Percentiles rank a stretch among this genome's conserved stretches.
Evolutionary conservation across 2,797 vertebrate genomes (phyloP).

Genomic region (Chloroceryle inda): DNA sequence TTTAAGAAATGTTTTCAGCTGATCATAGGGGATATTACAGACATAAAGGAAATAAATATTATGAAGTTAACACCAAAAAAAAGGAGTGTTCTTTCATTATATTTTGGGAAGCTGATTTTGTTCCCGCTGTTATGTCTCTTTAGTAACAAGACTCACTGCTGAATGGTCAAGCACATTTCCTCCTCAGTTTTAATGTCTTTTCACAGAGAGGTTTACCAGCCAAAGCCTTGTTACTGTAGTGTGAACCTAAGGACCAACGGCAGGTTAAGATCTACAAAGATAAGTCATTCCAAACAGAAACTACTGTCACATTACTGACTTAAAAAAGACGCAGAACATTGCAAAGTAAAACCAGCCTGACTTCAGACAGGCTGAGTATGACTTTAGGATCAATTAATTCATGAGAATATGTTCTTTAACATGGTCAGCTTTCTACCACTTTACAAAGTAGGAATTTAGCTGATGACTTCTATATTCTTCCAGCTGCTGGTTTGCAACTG

Average conservation of each 20-base stretch:
- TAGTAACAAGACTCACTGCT: background rate
- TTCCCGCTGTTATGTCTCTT: background rate
- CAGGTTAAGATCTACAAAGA: background rate
- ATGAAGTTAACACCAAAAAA: background rate
- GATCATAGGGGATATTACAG: background rate
- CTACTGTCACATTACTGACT: background rate
- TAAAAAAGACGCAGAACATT: background rate
- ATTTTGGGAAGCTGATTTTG: background rate
- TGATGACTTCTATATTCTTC: background rate
- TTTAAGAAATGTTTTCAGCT: background rate
- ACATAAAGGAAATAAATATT: background rate
- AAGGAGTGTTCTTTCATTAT: background rate
- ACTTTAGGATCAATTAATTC: background rate
- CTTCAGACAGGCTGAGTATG: background rate
- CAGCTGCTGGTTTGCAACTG: constrained; percentile 32
- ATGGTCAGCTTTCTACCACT: background rate
- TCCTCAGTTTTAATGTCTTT: background rate
- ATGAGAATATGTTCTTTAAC: background rate
- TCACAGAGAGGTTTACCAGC: background rate
- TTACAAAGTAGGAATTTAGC: background rate
- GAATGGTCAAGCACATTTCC: background rate
- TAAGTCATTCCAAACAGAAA: background rate
- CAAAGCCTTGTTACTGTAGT: background rate
- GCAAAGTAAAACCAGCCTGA: background rate
- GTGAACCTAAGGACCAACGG: background rate